phyloP scores from a whole-genome alignment of 2,113 vertebrate genomes.

The Mastomys coucha region DNA sequence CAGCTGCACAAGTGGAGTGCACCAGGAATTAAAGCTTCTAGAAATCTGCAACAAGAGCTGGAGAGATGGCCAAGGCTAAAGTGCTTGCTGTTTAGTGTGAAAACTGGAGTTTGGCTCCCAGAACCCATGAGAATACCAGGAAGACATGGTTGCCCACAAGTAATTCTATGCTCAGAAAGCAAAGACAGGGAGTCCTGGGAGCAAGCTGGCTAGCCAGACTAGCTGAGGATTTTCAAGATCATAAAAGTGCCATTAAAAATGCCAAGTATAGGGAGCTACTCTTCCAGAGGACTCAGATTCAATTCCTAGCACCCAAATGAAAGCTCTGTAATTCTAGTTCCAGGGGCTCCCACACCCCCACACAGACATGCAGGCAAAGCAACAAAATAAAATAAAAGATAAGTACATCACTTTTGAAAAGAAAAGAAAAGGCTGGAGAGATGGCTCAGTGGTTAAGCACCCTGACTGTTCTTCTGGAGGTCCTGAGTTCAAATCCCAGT shows the following conservation, averaged over 20 bases:
- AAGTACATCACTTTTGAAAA: not conserved
- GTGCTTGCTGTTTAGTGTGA: not conserved
- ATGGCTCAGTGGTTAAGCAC: no score
- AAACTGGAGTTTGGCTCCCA: not conserved
- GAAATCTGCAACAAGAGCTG: not conserved
- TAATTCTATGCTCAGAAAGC: not conserved
- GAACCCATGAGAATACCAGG: not conserved
- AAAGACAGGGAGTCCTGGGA: not conserved
- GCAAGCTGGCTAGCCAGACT: not conserved
- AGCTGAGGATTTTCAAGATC: not conserved
- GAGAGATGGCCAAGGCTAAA: not conserved
- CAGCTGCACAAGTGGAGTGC: not conserved
- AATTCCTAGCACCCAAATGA: not conserved
- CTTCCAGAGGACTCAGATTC: not conserved
- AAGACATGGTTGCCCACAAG: not conserved
- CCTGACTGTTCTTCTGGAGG: no score
- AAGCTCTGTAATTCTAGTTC: not conserved
- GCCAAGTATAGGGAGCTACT: not conserved
- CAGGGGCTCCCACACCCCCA: not conserved
- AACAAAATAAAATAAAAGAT: not conserved
- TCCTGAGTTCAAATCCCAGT: no score
- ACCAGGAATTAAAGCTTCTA: not conserved
- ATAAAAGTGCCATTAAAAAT: constrained; percentile 49
- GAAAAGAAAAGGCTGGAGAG: no score
- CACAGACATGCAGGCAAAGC: not conserved